Evolutionary conservation across 2,797 vertebrate species (phyloP).

Genomic region (Chelidonichthys spinosus): DNA sequence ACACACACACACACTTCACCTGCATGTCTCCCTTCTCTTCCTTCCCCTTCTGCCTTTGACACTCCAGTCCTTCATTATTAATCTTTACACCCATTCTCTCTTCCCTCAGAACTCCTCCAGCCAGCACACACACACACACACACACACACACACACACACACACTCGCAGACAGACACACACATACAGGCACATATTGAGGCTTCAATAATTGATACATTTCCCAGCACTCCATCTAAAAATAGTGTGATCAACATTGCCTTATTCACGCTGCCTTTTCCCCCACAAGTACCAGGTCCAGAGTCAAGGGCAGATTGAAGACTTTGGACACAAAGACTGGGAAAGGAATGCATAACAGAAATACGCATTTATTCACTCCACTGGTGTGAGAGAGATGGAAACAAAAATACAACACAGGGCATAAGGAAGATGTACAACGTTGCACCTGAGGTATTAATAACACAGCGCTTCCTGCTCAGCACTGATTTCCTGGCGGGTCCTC

Average conservation of each 20-base stretch:
- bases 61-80: conserved; percentile 77
- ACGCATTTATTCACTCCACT: conserved; percentile 36
- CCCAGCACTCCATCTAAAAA: conserved; percentile 70
- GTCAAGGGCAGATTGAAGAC: conserved; percentile 9
- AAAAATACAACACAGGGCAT: conserved; percentile 22
- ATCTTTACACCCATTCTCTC: conserved; percentile 67
- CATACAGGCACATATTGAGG: background rate
- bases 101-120: conserved; percentile 54
- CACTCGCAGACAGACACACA: conserved; percentile 8
- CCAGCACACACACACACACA: conserved; percentile 7
- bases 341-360: conserved; percentile 5
- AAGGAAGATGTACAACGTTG: conserved; percentile 39
- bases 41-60: conserved; percentile 46
- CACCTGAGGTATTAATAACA: conserved; percentile 78
- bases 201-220: conserved; percentile 79
- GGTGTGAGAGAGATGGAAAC: conserved; percentile 41
- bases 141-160: conserved; percentile 12
- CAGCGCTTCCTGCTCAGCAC: conserved; percentile 72
- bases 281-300: conserved; percentile 13
- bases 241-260: conserved; percentile 65
- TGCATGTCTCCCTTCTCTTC: conserved; percentile 30
- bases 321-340: conserved; percentile 9
- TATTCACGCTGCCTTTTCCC: conserved; percentile 31
- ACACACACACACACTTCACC: conserved; percentile 28
- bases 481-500: conserved; percentile 67